Conservation (phyloP, 2,797 vertebrate species). For the Nothura maculosa region DNA sequence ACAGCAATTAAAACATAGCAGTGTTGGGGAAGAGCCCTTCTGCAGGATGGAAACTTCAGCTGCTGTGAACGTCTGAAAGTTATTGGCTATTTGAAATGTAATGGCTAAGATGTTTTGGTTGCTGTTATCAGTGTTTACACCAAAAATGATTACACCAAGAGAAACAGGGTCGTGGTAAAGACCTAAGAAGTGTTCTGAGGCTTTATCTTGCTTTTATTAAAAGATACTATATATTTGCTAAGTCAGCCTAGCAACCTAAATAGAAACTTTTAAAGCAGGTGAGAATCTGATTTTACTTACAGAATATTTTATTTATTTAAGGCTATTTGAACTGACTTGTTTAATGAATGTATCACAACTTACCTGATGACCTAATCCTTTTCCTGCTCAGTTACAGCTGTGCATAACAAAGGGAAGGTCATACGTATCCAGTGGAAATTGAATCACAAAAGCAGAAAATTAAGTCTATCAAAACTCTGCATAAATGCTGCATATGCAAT, state of each 20-base stretch:
- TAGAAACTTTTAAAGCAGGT: background rate
- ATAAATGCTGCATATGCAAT: background rate
- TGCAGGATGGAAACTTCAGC: background rate
- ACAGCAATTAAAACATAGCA: background rate
- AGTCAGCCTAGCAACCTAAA: background rate
- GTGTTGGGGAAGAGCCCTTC: background rate
- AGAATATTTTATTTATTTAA: conserved; percentile 16
- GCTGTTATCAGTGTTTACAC: background rate
- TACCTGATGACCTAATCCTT: background rate
- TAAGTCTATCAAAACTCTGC: conserved; percentile 46
- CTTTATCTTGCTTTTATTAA: background rate
- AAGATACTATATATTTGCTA: background rate
- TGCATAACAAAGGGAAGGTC: background rate
- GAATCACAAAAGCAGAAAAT: conserved; percentile 51
- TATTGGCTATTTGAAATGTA: background rate
- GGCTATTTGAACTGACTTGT: background rate
- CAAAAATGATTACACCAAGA: background rate
- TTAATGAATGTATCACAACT: conserved; percentile 1
- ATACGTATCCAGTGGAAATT: conserved; percentile 9
- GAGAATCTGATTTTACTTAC: background rate
- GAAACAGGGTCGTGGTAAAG: background rate
- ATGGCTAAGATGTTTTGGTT: background rate
- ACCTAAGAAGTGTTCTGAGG: background rate
- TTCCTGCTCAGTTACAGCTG: conserved; percentile 1
- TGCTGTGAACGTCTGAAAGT: background rate